Conservation (phyloP, 2,888 invertebrate genomes). For the Perizoma flavofasciatum region DNA sequence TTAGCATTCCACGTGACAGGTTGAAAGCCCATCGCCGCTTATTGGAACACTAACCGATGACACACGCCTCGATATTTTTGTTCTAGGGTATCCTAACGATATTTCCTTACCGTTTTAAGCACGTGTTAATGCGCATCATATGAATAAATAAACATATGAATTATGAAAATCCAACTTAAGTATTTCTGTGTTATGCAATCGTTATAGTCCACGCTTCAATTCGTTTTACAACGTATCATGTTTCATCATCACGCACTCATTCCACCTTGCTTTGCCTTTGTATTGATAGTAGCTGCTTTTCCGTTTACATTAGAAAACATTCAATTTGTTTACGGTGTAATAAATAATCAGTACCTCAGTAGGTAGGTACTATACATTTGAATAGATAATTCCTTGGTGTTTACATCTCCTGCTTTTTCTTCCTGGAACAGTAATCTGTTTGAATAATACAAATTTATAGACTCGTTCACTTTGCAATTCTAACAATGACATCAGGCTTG, state of each 20-base stretch:
- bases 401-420: background rate
- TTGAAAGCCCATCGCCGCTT: too few species aligned
- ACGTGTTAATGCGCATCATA: too few species aligned
- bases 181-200: background rate
- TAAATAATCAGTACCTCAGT: conserved; percentile 10
- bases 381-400: background rate
- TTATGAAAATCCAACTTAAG: too few species aligned
- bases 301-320: conserved; percentile 37
- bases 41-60: too few species aligned
- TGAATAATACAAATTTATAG: too few species aligned
- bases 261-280: conserved; percentile 23
- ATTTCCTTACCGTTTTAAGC: too few species aligned
- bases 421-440: background rate
- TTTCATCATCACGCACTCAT: conserved; percentile 20
- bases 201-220: conserved; percentile 4
- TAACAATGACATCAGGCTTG: too few species aligned
- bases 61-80: too few species aligned
- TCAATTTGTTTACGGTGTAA: conserved; percentile 22
- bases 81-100: too few species aligned
- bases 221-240: conserved; percentile 17
- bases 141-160: too few species aligned
- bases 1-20: too few species aligned
- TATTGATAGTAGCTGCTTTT: conserved; percentile 31
- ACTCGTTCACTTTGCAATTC: too few species aligned
- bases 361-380: conserved; percentile 3